Evolutionary conservation across 2,113 vertebrate genomes (phyloP).

Genomic region (Muntiacus reevesi): DNA sequence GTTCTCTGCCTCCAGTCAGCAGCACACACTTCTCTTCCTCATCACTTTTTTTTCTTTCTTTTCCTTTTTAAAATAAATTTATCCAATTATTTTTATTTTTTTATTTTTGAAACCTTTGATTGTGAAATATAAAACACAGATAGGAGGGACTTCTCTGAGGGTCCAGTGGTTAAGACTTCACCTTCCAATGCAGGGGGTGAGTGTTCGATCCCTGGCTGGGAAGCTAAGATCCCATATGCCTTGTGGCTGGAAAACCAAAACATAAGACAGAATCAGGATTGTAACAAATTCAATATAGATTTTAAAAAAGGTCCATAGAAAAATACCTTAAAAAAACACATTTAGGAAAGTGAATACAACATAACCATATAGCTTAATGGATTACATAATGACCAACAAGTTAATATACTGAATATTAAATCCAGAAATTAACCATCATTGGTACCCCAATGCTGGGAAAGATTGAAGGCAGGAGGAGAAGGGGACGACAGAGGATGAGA

Average conservation of each 20-base stretch:
- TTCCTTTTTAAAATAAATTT: not conserved
- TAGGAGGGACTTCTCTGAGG: not conserved
- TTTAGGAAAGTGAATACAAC: not conserved
- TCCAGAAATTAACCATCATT: not conserved
- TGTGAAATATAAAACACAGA: not conserved
- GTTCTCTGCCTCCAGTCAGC: not conserved
- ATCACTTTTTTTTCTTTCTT: not conserved
- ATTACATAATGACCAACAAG: not conserved
- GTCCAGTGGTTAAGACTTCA: not conserved
- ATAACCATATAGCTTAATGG: not conserved
- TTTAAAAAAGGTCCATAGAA: not conserved
- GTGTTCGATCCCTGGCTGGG: fast-evolving
- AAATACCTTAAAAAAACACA: not conserved
- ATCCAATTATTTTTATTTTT: not conserved
- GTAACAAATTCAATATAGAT: not conserved
- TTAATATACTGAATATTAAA: not conserved
- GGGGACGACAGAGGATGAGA: not conserved
- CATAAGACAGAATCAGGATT: not conserved
- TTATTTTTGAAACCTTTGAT: not conserved
- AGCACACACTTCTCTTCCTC: not conserved
- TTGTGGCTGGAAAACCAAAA: not conserved
- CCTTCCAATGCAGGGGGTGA: not conserved
- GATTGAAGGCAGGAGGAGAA: not conserved
- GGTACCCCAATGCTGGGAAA: not conserved
- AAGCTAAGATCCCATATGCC: not conserved